phyloP scores from a whole-genome alignment of 2,888 invertebrate genomes.

The Meiosimyza platycephala region DNA sequence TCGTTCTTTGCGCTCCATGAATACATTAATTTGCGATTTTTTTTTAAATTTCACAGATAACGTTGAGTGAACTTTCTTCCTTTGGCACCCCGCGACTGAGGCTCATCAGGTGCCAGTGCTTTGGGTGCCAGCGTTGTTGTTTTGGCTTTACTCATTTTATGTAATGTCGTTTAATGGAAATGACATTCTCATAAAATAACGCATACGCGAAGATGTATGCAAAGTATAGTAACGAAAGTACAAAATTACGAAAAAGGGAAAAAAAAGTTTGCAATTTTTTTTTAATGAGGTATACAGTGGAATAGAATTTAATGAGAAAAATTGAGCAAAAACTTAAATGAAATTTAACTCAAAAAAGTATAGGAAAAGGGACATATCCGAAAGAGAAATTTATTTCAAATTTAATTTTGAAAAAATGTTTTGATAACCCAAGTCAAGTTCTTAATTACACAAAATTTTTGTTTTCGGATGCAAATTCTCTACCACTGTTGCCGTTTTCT shows the following conservation, averaged over 20 bases:
- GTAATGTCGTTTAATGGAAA: conserved; percentile 13
- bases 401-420: too few species aligned
- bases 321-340: too few species aligned
- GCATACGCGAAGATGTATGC: conserved; percentile 1
- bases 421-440: too few species aligned
- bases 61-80: background rate
- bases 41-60: conserved; percentile 25
- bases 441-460: too few species aligned
- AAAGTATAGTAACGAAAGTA: background rate
- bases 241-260: background rate
- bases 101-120: background rate
- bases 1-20: conserved; percentile 2
- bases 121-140: background rate
- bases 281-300: conserved; percentile 20
- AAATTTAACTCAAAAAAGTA: too few species aligned
- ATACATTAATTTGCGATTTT: conserved; percentile 29
- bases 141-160: background rate
- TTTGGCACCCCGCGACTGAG: background rate
- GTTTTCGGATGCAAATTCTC: background rate
- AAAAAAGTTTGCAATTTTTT: background rate
- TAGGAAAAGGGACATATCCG: too few species aligned
- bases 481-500: background rate
- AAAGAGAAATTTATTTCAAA: too few species aligned
- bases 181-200: conserved; percentile 16
- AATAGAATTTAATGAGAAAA: too few species aligned